A percentile compares a stretch with the other conserved stretches of the same genome.
Evolutionary conservation across 2,113 vertebrate species (phyloP).

Genomic region (Hemibagrus wyckioides): DNA sequence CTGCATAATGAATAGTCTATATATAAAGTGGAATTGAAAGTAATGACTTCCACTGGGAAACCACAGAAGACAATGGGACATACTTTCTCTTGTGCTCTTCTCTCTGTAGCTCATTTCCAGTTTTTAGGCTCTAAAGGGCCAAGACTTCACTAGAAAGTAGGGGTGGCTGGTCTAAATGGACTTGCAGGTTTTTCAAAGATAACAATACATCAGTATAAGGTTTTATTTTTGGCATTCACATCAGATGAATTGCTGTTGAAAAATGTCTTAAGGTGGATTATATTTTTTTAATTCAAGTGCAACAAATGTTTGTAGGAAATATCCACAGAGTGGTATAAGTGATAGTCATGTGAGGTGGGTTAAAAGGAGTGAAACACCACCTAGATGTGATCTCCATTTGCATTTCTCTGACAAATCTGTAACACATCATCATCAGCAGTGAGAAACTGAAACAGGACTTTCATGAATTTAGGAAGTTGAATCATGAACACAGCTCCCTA

Average conservation of each 20-base stretch:
- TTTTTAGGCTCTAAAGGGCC: not conserved
- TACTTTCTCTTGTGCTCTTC: not conserved
- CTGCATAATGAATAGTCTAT: slow-evolving; percentile 25
- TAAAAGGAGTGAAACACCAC: not conserved
- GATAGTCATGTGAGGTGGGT: not conserved
- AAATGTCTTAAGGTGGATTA: not conserved
- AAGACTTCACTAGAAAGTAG: not conserved
- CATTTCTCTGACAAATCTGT: not conserved
- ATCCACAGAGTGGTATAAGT: not conserved
- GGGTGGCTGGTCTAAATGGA: not conserved
- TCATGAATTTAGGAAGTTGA: not conserved
- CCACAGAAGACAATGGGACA: slow-evolving; percentile 34
- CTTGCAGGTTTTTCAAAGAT: not conserved
- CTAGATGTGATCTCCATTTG: not conserved
- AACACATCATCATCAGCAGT: not conserved
- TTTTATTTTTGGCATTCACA: not conserved
- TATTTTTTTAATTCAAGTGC: not conserved
- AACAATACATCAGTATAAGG: not conserved
- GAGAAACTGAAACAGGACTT: not conserved
- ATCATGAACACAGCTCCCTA: not conserved
- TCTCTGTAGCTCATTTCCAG: not conserved
- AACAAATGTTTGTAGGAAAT: not conserved
- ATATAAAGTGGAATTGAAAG: slow-evolving; percentile 10
- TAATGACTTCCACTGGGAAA: slow-evolving; percentile 23
- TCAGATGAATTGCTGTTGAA: not conserved